Conservation (phyloP, 2,888 invertebrate species). For the Tenthredo scrophulariae region DNA sequence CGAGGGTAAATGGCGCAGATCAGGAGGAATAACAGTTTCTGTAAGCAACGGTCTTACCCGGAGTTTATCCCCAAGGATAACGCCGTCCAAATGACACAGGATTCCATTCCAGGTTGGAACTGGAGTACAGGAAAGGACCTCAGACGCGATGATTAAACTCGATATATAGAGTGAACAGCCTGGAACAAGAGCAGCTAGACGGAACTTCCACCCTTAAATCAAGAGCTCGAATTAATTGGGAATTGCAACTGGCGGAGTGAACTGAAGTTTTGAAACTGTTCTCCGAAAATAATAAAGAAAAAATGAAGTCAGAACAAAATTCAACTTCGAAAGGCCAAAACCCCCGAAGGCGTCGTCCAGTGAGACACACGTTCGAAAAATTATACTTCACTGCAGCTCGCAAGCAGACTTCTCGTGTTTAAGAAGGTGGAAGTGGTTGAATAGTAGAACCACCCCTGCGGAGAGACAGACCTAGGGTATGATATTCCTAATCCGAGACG, state of each 20-base stretch:
- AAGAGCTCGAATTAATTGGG: background rate
- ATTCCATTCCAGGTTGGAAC: background rate
- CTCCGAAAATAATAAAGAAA: background rate
- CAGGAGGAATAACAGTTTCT: background rate
- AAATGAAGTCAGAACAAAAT: background rate
- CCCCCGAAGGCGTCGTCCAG: no score
- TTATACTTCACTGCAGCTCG: background rate
- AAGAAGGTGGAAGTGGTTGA: slow-evolving; percentile 6
- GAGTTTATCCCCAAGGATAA: slow-evolving; percentile 42
- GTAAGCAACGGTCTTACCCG: slow-evolving; percentile 21
- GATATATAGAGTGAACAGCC: background rate
- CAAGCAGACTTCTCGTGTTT: background rate
- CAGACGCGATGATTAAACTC: background rate
- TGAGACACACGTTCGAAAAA: background rate
- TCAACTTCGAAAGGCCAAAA: no score
- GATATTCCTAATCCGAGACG: background rate
- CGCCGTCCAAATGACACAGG: slow-evolving; percentile 8
- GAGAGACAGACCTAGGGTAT: background rate
- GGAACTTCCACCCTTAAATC: background rate
- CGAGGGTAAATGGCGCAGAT: slow-evolving; percentile 13
- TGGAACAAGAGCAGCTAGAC: background rate
- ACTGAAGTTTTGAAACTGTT: background rate
- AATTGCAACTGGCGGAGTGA: background rate
- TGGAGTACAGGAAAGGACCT: background rate
- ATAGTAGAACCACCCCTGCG: background rate